These are phyloP conservation scores for Acrocyrtus sp. DNA, from an alignment of 2,888 invertebrate species.

Conservation along the genomic window DNA sequence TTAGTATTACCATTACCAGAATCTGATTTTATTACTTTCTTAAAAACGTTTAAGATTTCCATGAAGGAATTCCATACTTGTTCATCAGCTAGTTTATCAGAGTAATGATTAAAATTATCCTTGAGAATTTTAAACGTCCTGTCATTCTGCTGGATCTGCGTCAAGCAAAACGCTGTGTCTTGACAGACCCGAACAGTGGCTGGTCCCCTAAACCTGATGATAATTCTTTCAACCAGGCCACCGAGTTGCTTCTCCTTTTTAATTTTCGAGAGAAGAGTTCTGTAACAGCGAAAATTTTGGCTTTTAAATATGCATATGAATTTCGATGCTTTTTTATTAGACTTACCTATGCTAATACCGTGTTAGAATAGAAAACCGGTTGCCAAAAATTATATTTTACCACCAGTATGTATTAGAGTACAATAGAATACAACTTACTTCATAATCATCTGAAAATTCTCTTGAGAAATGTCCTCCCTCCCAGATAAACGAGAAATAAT, in stretches of 20 bases:
- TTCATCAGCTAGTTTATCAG: slow-evolving; percentile 58
- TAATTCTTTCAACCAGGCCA: slow-evolving; percentile 57
- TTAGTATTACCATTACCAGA: no score
- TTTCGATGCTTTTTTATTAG: no score
- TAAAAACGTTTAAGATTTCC: slow-evolving; percentile 41
- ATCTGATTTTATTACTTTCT: slow-evolving; percentile 51
- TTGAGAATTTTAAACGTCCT: slow-evolving; percentile 58
- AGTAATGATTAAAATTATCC: slow-evolving; percentile 48
- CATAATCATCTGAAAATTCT: slow-evolving; percentile 54
- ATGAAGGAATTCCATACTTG: slow-evolving; percentile 49
- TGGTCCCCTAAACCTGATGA: slow-evolving; percentile 52
- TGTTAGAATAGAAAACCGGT: no score
- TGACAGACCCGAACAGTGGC: slow-evolving; percentile 49
- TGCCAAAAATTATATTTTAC: not conserved
- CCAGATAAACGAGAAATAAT: slow-evolving; percentile 56
- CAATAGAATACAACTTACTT: slow-evolving; percentile 53
- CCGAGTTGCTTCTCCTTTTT: slow-evolving; percentile 59
- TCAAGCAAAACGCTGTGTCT: slow-evolving; percentile 57
- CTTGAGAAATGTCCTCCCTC: slow-evolving; percentile 50
- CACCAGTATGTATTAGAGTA: no score
- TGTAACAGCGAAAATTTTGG: slow-evolving; percentile 5
- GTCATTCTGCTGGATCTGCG: slow-evolving; percentile 57
- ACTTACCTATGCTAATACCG: no score
- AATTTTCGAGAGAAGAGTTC: slow-evolving; percentile 50
- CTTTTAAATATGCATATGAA: not conserved